Conservation (phyloP, 2,113 vertebrate species). For the Hemibagrus wyckioides region DNA sequence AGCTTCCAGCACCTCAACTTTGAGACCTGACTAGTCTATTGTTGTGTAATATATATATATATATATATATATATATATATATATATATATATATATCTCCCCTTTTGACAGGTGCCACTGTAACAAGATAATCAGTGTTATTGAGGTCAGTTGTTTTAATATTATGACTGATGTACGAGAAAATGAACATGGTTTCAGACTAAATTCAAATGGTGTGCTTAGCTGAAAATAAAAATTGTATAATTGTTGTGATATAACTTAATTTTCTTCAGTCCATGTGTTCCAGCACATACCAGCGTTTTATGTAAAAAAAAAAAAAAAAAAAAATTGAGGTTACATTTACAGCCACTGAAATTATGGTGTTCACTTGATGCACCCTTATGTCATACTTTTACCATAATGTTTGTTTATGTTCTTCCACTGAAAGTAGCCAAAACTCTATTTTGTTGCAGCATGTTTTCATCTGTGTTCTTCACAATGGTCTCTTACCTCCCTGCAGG, state of each 20-base stretch:
- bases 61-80: no score
- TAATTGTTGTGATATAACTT: not conserved
- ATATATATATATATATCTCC: no score
- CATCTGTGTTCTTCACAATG: not conserved
- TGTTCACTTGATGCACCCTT: not conserved
- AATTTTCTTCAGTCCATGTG: not conserved
- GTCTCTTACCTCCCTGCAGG: slow-evolving; percentile 64
- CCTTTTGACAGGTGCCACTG: no score
- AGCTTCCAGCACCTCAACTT: no score
- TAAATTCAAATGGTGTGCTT: not conserved
- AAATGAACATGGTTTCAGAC: not conserved
- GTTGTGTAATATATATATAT: no score
- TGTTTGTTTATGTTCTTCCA: not conserved
- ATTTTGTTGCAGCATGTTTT: not conserved
- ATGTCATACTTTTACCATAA: not conserved
- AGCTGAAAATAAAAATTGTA: not conserved
- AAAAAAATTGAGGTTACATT: not conserved
- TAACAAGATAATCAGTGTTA: no score
- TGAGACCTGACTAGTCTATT: no score
- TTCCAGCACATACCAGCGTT: not conserved
- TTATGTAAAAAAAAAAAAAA: no score
- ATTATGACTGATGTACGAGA: not conserved
- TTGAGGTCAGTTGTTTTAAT: no score
- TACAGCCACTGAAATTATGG: not conserved
- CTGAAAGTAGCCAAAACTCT: not conserved